phyloP scores from a whole-genome alignment of 1,140 invertebrate species.

The Drosophila santomea region DNA sequence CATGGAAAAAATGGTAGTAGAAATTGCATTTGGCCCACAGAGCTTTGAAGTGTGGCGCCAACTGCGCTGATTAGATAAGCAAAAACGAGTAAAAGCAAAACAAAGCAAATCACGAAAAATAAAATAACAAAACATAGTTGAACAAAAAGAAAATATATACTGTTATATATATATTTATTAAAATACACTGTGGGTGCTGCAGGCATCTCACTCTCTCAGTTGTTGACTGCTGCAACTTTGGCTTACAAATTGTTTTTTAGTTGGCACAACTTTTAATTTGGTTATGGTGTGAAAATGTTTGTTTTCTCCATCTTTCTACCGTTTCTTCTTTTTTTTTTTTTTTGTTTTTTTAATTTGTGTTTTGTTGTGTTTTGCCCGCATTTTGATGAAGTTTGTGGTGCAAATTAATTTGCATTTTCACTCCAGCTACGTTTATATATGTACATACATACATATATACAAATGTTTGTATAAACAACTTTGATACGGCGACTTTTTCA shows the following conservation, averaged over 20 bases:
- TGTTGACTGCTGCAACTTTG: constrained; percentile 70
- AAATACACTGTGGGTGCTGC: constrained; percentile 33
- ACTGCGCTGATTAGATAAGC: constrained; percentile 77
- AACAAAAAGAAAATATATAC: constrained; percentile 8
- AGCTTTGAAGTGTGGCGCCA: constrained; percentile 65
- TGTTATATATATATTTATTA: constrained; percentile 13
- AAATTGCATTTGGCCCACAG: constrained; percentile 54
- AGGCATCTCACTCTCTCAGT: constrained; percentile 4
- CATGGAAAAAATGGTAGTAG: not conserved
- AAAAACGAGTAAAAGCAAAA: constrained; percentile 25
- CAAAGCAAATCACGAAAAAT: not conserved
- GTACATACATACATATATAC: not conserved
- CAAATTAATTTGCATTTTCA: constrained; percentile 77
- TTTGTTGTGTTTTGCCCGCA: constrained; percentile 13
- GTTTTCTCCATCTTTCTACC: constrained; percentile 28
- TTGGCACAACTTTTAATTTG: constrained; percentile 78
- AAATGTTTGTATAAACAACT: constrained; percentile 47
- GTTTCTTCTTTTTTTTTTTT: not conserved
- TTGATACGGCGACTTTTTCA: constrained; percentile 61
- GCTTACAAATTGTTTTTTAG: constrained; percentile 81
- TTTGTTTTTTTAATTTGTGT: not conserved
- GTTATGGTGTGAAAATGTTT: constrained; percentile 81
- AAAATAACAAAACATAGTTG: constrained; percentile 8
- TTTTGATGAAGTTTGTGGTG: constrained; percentile 66
- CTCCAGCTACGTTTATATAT: constrained; percentile 2